These are phyloP conservation scores for Leptobrachium ailaonicum DNA, from an alignment of 2,113 vertebrate species.

Conservation along the genomic window DNA sequence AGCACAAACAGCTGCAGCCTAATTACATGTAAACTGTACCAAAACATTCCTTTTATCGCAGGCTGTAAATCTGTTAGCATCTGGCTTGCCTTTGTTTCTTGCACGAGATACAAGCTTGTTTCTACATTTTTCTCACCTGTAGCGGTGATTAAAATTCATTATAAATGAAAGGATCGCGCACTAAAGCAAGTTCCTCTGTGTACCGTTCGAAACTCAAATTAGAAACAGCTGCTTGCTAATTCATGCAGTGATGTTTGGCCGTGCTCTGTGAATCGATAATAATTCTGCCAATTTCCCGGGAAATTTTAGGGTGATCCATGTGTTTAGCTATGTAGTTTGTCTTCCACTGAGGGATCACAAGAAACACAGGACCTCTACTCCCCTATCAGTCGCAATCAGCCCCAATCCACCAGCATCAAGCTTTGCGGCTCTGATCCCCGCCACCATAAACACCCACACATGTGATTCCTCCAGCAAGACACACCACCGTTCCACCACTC, in stretches of 20 bases:
- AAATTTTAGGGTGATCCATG: conserved; percentile 65
- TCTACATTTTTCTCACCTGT: conserved; percentile 86
- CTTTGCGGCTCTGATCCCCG: neutral
- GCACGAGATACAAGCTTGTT: conserved; percentile 86
- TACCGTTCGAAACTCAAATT: conserved; percentile 84
- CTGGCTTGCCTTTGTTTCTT: conserved; percentile 80
- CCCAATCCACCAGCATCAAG: neutral
- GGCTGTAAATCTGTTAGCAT: conserved; percentile 83
- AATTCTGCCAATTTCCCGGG: conserved; percentile 71
- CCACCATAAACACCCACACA: too few species aligned
- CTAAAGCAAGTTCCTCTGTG: conserved; percentile 87
- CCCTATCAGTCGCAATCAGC: too few species aligned
- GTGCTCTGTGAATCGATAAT: conserved; percentile 82
- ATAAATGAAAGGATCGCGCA: conserved; percentile 83
- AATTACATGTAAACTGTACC: conserved; percentile 89
- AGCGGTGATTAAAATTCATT: conserved; percentile 87
- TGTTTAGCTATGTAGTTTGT: conserved; percentile 53
- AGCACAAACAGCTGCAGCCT: conserved; percentile 82
- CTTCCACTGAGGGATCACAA: conserved; percentile 47
- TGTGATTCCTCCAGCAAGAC: too few species aligned
- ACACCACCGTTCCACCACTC: too few species aligned
- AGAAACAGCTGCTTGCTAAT: conserved; percentile 91
- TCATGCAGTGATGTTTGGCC: conserved; percentile 81
- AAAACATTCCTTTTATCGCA: conserved; percentile 83
- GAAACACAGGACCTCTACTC: neutral